A percentile compares a stretch with the other conserved stretches of the same genome.
These are phyloP conservation scores for Cantharis rustica DNA, from an alignment of 2,888 invertebrate genomes.

Conservation along the genomic window DNA sequence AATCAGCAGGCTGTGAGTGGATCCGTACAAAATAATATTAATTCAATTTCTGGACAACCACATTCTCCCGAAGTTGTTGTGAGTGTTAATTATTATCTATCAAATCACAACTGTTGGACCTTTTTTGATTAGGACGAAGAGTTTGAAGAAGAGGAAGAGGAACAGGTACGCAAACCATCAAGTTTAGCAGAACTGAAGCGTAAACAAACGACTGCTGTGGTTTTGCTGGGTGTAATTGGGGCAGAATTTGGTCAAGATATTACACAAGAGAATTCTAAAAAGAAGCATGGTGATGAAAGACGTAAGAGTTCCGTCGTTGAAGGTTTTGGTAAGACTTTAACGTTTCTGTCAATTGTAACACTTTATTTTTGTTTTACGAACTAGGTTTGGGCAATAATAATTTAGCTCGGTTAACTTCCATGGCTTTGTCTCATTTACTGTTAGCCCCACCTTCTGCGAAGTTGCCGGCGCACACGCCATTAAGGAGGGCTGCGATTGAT, in stretches of 20 bases:
- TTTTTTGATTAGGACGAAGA: constrained; percentile 65
- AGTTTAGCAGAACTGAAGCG: constrained; percentile 85
- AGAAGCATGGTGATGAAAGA: constrained; percentile 63
- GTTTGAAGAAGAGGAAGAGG: constrained; percentile 84
- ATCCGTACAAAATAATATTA: constrained; percentile 56
- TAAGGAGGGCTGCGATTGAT: constrained; percentile 95
- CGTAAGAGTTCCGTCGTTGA: constrained; percentile 86
- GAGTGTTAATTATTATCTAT: constrained; percentile 36
- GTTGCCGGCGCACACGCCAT: constrained; percentile 89
- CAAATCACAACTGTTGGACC: background rate
- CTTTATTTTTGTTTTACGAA: background rate
- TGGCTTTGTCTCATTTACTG: constrained; percentile 91
- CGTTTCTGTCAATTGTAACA: background rate
- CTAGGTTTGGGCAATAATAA: constrained; percentile 84
- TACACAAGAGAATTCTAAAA: constrained; percentile 64
- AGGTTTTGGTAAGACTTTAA: constrained; percentile 58
- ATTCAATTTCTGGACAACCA: constrained; percentile 38
- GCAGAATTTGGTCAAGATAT: constrained; percentile 98
- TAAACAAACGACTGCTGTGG: constrained; percentile 96
- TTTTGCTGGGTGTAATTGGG: constrained; percentile 94
- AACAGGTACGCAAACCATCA: constrained; percentile 84
- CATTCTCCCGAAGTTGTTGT: constrained; percentile 41
- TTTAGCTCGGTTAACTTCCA: constrained; percentile 88
- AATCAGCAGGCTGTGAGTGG: constrained; percentile 66
- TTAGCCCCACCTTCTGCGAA: constrained; percentile 83